Percentiles rank a stretch among this genome's conserved stretches.
These are phyloP conservation scores for Paedocypris micromegethes DNA, from an alignment of 2,797 vertebrate species.

Conservation along the genomic window DNA sequence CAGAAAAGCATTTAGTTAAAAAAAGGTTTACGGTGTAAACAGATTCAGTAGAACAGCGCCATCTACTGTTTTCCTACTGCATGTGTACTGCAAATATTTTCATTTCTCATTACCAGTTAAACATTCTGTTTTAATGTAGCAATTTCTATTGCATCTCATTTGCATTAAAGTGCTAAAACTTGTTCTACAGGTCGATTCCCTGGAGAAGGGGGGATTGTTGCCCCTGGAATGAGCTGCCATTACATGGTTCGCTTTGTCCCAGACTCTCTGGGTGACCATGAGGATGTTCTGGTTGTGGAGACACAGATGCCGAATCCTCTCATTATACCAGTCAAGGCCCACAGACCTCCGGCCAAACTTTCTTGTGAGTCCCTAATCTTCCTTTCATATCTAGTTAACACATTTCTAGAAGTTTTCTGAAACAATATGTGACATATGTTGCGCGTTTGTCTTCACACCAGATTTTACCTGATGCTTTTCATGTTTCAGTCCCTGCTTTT, in stretches of 20 bases:
- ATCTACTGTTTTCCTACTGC: no score
- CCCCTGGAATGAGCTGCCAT: slow-evolving; percentile 90
- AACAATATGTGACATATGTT: no score
- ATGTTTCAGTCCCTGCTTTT: slow-evolving; percentile 70
- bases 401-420: no score
- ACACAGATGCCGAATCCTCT: slow-evolving; percentile 72
- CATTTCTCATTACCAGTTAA: no score
- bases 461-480: not conserved
- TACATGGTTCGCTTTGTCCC: slow-evolving; percentile 82
- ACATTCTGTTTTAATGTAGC: no score
- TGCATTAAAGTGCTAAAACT: not conserved
- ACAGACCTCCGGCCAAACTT: slow-evolving; percentile 78
- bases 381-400: no score
- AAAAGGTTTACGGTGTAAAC: no score
- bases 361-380: slow-evolving; percentile 68
- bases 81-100: no score
- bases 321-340: slow-evolving; percentile 76
- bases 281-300: slow-evolving; percentile 82
- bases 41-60: no score
- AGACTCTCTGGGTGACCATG: slow-evolving; percentile 76
- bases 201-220: slow-evolving; percentile 79
- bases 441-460: no score
- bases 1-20: no score
- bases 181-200: slow-evolving; percentile 82
- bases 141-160: no score